These are phyloP conservation scores for Labia minor DNA, from an alignment of 2,888 invertebrate genomes.

Conservation along the genomic window DNA sequence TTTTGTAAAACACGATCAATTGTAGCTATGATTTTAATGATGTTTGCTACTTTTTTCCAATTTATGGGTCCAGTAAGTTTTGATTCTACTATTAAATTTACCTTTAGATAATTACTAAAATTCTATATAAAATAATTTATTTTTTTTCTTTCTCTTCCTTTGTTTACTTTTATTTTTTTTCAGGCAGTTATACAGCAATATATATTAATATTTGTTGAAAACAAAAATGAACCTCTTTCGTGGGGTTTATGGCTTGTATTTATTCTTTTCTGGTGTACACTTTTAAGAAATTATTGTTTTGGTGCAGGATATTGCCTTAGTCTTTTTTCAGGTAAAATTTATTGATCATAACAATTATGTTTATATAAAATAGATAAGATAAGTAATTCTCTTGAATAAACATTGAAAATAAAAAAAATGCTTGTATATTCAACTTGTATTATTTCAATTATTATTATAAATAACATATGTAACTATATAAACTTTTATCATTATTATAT, in stretches of 20 bases:
- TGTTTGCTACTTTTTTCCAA: constrained; percentile 32
- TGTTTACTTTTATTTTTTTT: constrained; percentile 17
- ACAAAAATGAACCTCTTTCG: constrained; percentile 24
- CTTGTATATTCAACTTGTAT: too few relatives aligned
- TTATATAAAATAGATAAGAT: too few relatives aligned
- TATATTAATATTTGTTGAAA: constrained; percentile 28
- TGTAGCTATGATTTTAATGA: constrained; percentile 32
- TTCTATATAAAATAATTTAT: not conserved
- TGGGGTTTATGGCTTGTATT: constrained; percentile 23
- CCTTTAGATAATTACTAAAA: not conserved
- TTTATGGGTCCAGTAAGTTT: constrained; percentile 37
- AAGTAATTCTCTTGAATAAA: too few relatives aligned
- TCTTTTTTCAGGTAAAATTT: constrained; percentile 22
- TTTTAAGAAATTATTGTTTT: constrained; percentile 25
- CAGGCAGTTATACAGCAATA: constrained; percentile 28
- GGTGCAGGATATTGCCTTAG: constrained; percentile 25
- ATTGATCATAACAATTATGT: not conserved
- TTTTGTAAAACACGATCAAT: constrained; percentile 34
- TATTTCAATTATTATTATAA: too few relatives aligned
- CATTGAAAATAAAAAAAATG: too few relatives aligned
- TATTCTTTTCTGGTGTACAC: constrained; percentile 22
- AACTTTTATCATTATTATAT: too few relatives aligned
- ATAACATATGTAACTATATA: too few relatives aligned
- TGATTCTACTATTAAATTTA: too few relatives aligned
- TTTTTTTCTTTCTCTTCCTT: not conserved